Conservation (phyloP, 2,888 invertebrate species). For the Hipparchia semele region DNA sequence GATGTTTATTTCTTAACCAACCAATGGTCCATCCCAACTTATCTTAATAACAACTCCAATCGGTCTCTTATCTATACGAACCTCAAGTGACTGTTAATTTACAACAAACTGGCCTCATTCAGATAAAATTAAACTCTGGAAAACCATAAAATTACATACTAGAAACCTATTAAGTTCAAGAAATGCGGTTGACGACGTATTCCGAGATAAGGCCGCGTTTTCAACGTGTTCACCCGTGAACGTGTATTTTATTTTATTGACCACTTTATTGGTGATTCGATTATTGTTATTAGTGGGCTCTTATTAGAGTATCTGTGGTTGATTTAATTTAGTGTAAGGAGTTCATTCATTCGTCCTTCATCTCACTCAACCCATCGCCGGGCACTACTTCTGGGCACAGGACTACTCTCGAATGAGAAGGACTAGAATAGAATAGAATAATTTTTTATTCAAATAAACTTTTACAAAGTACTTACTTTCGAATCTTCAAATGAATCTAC, state of each 20-base stretch:
- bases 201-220: conserved; percentile 11
- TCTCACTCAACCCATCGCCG: too few species aligned
- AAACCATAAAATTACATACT: conserved; percentile 29
- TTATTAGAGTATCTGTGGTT: background rate
- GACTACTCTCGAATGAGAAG: too few species aligned
- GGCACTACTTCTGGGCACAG: too few species aligned
- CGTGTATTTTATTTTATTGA: conserved; percentile 19
- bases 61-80: conserved; percentile 18
- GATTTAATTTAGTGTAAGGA: background rate
- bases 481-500: too few species aligned
- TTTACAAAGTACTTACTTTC: too few species aligned
- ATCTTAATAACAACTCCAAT: conserved; percentile 10
- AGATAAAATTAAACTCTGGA: conserved; percentile 21
- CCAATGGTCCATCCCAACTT: conserved; percentile 4
- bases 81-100: conserved; percentile 17
- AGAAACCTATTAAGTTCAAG: conserved; percentile 20
- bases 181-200: conserved; percentile 19
- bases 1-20: conserved; percentile 4
- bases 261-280: conserved; percentile 16
- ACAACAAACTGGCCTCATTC: conserved; percentile 16
- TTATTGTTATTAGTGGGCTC: background rate
- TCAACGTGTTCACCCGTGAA: conserved; percentile 9
- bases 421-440: too few species aligned
- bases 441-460: too few species aligned
- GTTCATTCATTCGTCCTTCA: too few species aligned